Percentiles rank a stretch among this genome's conserved stretches.
phyloP scores from a whole-genome alignment of 2,797 vertebrate genomes.

The Myotis vivesi region DNA sequence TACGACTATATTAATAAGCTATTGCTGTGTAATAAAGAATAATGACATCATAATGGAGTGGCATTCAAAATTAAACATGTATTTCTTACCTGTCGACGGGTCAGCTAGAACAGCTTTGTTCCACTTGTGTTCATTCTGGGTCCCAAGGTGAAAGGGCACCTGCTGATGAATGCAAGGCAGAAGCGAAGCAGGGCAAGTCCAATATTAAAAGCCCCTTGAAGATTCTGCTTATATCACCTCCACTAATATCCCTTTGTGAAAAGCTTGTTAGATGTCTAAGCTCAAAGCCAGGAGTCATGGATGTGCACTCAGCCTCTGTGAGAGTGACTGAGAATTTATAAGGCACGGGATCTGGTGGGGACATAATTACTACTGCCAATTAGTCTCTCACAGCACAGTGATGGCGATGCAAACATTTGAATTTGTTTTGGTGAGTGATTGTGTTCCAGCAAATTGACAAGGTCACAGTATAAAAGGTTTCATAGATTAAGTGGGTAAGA shows the following conservation, averaged over 20 bases:
- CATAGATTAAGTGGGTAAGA: not conserved
- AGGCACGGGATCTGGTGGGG: not conserved
- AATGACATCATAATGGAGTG: not conserved
- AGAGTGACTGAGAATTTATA: not conserved
- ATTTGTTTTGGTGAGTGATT: constrained; percentile 1
- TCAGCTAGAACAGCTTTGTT: not conserved
- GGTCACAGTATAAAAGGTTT: not conserved
- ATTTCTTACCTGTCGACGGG: not conserved
- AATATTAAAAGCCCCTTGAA: not conserved
- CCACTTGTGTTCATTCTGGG: not conserved
- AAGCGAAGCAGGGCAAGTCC: not conserved
- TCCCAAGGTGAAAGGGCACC: not conserved
- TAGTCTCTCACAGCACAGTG: not conserved
- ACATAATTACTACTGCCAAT: not conserved
- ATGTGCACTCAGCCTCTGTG: not conserved
- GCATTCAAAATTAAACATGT: not conserved
- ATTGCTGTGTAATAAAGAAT: not conserved
- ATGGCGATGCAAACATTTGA: not conserved
- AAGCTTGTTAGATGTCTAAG: not conserved
- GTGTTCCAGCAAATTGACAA: not conserved
- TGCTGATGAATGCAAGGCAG: not conserved
- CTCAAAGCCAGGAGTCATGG: not conserved
- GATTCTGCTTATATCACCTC: not conserved
- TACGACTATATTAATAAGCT: not conserved
- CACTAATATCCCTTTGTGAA: not conserved